Percentiles rank a stretch among this genome's conserved stretches.
Conservation (phyloP, 2,797 vertebrate genomes). For the Lutra lutra region DNA sequence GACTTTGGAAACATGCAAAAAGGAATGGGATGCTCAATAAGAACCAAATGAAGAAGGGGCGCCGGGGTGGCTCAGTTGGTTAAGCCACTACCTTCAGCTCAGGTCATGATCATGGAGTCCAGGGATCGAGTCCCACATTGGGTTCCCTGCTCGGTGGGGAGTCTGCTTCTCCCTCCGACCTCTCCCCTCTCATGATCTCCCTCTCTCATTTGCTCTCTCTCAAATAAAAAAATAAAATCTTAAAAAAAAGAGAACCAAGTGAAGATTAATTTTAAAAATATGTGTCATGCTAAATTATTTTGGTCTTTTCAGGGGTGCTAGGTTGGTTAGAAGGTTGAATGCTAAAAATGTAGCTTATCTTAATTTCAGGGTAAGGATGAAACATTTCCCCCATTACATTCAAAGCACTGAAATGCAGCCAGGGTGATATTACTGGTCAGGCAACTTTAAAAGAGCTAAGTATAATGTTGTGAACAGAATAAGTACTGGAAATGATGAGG, state of each 20-base stretch:
- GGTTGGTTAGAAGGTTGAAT: conserved; percentile 16
- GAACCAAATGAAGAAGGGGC: neutral
- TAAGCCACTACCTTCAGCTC: too few species aligned
- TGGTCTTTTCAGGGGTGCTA: conserved; percentile 4
- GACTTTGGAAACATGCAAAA: neutral
- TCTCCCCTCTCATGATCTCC: too few species aligned
- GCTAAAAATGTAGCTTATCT: neutral
- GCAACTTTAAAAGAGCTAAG: conserved; percentile 33
- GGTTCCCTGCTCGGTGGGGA: too few species aligned
- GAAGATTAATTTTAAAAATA: neutral
- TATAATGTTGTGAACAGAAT: conserved; percentile 33
- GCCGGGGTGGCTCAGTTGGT: too few species aligned
- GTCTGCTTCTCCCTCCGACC: too few species aligned
- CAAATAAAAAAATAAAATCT: too few species aligned
- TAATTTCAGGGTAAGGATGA: neutral
- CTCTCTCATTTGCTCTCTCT: too few species aligned
- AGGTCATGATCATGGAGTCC: too few species aligned
- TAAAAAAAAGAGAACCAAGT: neutral
- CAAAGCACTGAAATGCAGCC: neutral
- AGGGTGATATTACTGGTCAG: neutral
- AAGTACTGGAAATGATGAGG: neutral
- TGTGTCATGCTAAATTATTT: neutral
- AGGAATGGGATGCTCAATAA: neutral
- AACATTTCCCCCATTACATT: neutral
- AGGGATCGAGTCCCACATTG: too few species aligned